Base-by-base conservation (phyloP, 1,140 invertebrate genomes). In the Ceratina calcarata region DNA sequence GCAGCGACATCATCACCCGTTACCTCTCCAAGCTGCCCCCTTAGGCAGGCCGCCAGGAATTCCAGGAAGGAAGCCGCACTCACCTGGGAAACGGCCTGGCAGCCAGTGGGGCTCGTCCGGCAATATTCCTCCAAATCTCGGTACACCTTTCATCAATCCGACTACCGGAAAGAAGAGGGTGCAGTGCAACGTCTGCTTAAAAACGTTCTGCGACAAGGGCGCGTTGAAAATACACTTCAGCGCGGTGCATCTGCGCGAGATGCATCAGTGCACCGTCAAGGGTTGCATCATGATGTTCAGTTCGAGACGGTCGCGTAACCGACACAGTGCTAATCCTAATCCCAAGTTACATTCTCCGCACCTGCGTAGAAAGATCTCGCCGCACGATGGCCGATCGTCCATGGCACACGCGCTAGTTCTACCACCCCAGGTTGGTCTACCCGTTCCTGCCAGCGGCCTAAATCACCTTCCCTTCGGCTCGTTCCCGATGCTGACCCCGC, bases 281-380 rank as follows among this genome's bases (percentile, higher is more conserved):
- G 99, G 99, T 0, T 99, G 99, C 93, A 99, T 97, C 90, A 99
- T 99, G 98, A 99, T 99, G 97, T 99, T 99, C 91, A 99, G 98
- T 91, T 99, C 98, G 16, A 94, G 99, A 82, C 94, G 99, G 77
- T 99, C 98, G 24, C 94, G 99, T 45, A 99, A 99, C 90, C 95
- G 99, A 1, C 99, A 99, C 91, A 98, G 97, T 91, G 98, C 98
- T 10, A 99, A 99, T 93, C 98, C 98, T 0, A 99, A 99, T 93
- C 99, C 99, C 0, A 99, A 99, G 92, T 93, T 99, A 7, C 99
- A 99, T 93, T 99, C 97, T 10, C 98, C 98, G 2, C 98, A 99
- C 91, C 89, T 98, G 75, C 93, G 98, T 61, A 93, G 98, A 86
- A 98, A 98, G 93, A 98, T 98, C 85, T 98, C 97, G 77, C 97